A percentile compares a stretch with the other conserved stretches of the same genome.
Evolutionary conservation across 2,113 vertebrate species (phyloP).

Genomic region (Parotia lawesii): DNA sequence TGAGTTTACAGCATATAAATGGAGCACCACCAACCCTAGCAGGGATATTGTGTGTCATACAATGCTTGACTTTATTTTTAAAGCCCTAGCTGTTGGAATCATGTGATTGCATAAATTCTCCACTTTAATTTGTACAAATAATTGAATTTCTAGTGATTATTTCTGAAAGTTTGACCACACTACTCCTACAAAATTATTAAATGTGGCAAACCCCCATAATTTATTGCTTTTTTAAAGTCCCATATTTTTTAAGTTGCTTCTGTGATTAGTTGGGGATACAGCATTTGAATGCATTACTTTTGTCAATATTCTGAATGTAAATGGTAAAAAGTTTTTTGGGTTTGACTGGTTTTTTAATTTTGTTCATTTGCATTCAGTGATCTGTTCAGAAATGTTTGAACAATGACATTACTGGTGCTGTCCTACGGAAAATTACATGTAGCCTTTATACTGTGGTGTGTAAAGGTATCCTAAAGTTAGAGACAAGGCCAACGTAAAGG

Average conservation of each 20-base stretch:
- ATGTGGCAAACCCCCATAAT: not conserved
- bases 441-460: not conserved
- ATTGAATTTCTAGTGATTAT: not conserved
- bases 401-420: not conserved
- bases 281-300: not conserved
- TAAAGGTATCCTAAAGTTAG: not conserved
- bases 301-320: not conserved
- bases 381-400: not conserved
- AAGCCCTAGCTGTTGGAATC: not conserved
- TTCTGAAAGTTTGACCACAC: not conserved
- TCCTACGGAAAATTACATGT: not conserved
- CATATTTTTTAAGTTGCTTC: not conserved
- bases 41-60: not conserved
- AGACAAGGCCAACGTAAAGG: not conserved
- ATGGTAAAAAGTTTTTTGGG: not conserved
- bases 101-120: not conserved
- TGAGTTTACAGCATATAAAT: not conserved
- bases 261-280: not conserved
- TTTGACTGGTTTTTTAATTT: not conserved
- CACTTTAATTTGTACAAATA: not conserved
- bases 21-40: not conserved
- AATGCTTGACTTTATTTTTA: not conserved
- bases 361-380: not conserved
- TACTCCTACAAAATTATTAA: not conserved
- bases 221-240: not conserved